These are phyloP conservation scores for Ormyrus pomaceus DNA, from an alignment of 2,888 invertebrate genomes.

Conservation along the genomic window DNA sequence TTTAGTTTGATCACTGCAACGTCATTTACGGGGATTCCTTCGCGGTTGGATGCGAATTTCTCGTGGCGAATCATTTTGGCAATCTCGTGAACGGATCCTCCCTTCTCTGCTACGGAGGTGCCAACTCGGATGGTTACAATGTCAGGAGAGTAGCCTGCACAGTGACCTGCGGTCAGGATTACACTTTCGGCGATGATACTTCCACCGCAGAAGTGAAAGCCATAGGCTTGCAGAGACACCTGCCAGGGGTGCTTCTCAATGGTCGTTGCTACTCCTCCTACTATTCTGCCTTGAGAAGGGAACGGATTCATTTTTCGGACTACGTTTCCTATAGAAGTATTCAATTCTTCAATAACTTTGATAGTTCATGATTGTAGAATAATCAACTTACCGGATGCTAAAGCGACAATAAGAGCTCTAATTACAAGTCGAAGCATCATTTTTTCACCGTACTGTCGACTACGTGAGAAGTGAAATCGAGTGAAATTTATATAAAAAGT, in stretches of 20 bases:
- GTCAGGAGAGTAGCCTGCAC: constrained; percentile 68
- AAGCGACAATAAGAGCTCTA: background rate
- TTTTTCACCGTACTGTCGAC: background rate
- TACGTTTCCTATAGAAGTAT: constrained; percentile 22
- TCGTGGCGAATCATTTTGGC: constrained; percentile 76
- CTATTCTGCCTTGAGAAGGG: constrained; percentile 73
- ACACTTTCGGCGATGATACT: constrained; percentile 77
- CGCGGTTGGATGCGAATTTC: constrained; percentile 75
- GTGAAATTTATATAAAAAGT: constrained; percentile 20
- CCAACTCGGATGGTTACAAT: constrained; percentile 72
- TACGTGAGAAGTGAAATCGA: background rate
- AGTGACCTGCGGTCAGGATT: constrained; percentile 80
- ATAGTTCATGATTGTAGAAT: background rate
- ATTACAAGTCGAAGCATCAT: constrained; percentile 16
- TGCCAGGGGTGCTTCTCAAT: constrained; percentile 77
- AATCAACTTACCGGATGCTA: constrained; percentile 17
- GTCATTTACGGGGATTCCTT: constrained; percentile 77
- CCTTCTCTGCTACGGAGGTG: constrained; percentile 75
- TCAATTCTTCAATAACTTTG: background rate
- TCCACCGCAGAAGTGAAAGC: constrained; percentile 79
- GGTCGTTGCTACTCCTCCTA: constrained; percentile 77
- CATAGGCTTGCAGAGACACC: constrained; percentile 74
- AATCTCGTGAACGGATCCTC: constrained; percentile 77
- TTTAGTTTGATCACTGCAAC: constrained; percentile 78
- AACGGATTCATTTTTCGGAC: constrained; percentile 34